These are phyloP conservation scores for Drosophila busckii DNA, from an alignment of 1,140 invertebrate genomes.

Conservation along the genomic window DNA sequence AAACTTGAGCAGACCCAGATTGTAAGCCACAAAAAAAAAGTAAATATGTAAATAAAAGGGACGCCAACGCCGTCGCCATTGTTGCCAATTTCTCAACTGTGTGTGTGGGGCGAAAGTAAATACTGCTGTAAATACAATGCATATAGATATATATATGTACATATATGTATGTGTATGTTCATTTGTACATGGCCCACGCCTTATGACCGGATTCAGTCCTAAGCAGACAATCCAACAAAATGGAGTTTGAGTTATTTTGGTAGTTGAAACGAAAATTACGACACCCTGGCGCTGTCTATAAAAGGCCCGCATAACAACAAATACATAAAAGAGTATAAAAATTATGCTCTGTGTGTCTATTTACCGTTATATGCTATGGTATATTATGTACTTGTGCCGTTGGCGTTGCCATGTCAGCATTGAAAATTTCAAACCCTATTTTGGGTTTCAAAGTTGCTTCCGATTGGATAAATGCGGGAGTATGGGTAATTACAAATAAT, in stretches of 20 bases:
- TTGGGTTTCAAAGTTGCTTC: conserved; percentile 77
- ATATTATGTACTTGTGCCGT: conserved; percentile 30
- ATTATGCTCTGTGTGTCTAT: not conserved
- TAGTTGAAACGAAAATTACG: conserved; percentile 76
- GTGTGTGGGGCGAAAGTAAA: conserved; percentile 5
- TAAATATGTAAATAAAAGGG: conserved; percentile 9
- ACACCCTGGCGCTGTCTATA: conserved; percentile 55
- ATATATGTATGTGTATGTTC: no score
- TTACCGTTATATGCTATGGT: conserved; percentile 2
- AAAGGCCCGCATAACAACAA: conserved; percentile 29
- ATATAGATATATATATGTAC: no score
- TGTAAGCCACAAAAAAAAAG: not conserved
- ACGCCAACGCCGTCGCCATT: not conserved
- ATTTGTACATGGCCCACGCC: no score
- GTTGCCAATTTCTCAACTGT: not conserved
- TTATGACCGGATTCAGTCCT: no score
- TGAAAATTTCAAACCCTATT: conserved; percentile 74
- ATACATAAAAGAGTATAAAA: conserved; percentile 17
- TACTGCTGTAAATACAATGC: no score
- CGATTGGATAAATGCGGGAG: conserved; percentile 72
- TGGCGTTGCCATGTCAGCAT: conserved; percentile 58
- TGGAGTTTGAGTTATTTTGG: conserved; percentile 72
- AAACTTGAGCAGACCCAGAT: conserved; percentile 37
- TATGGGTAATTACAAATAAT: conserved; percentile 78
- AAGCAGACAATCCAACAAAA: conserved; percentile 39